Evolutionary conservation across 2,888 invertebrate genomes (phyloP), one percentile per base, ranked within the genome.

Genomic region (Sphinx pinastri): DNA sequence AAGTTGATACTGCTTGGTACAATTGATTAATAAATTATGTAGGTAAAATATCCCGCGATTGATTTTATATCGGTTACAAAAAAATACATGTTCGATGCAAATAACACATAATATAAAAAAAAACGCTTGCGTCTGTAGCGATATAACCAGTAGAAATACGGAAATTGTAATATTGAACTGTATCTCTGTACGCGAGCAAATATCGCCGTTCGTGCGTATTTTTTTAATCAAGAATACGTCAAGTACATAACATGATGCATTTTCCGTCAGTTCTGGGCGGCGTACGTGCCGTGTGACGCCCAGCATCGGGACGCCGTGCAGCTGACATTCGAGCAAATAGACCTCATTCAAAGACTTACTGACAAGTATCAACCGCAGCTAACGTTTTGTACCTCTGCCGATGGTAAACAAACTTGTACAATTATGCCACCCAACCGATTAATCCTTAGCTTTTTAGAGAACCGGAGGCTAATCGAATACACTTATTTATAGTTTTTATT

Each of bases 301-400:
- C 97, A 97, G 88, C 96, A 97, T 88, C 96, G 96, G 81, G 98
- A 98, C 85, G 97, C 98, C 66, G 97, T 98, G 79, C 97, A 97
- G 85, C 94, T 97, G 80, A 97, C 97, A 51, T 94, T 98, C 82
- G 98, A 98, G 84, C 98, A 98, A 91, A 97, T 97, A 83, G 98
- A 98, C 92, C 95, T 97, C 79, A 97, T 98, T 85, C 96, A 97
- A 85, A 95, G 97, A 76, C 95, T 97, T 79, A 97, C 97, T 10
- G 96, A 96, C 80, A 95, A 96, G 85, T 98, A 98, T 88, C 95
- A 97, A 71, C 96, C 97, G 74, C 95, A 96, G 80, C 95, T 97
- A 86, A 96, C 96, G 59, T 95, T 97, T 78, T 97, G 97, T 87
- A 97, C 97, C 70, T 96, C 97, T 19, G 95, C 97, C 68, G 95